These are phyloP conservation scores for Vollenhovia emeryi DNA, from an alignment of 1,140 invertebrate genomes.

Conservation along the genomic window DNA sequence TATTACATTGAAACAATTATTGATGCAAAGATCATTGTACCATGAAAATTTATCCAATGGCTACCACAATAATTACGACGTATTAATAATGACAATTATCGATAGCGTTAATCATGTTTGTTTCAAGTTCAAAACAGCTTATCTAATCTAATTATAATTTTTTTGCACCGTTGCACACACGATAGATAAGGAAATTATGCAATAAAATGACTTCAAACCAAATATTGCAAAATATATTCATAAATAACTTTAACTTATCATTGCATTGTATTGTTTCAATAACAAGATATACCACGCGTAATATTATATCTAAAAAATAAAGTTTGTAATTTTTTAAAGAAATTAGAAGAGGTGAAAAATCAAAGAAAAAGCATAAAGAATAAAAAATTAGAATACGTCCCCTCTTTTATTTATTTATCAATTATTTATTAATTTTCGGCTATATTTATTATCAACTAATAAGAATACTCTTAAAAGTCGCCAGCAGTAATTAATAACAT, in stretches of 20 bases:
- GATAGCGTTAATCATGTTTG: background rate
- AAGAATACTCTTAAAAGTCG: too few species aligned
- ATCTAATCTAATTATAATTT: background rate
- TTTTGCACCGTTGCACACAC: background rate
- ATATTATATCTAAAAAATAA: background rate
- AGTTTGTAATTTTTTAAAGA: background rate
- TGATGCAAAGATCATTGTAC: background rate
- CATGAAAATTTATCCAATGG: slow-evolving; percentile 20
- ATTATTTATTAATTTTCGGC: too few species aligned
- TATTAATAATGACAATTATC: slow-evolving; percentile 12
- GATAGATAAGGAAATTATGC: background rate
- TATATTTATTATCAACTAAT: too few species aligned
- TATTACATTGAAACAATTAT: slow-evolving; percentile 47
- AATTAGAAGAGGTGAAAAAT: background rate
- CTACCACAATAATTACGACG: background rate
- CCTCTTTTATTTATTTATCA: too few species aligned
- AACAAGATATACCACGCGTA: background rate
- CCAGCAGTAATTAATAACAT: too few species aligned
- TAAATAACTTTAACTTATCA: background rate
- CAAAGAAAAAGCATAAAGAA: background rate
- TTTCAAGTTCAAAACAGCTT: background rate
- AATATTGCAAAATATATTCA: background rate
- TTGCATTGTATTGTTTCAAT: background rate
- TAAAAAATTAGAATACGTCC: background rate
- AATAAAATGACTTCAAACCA: background rate